phyloP scores from a whole-genome alignment of 2,888 invertebrate species.

The Ormyrus rosae region DNA sequence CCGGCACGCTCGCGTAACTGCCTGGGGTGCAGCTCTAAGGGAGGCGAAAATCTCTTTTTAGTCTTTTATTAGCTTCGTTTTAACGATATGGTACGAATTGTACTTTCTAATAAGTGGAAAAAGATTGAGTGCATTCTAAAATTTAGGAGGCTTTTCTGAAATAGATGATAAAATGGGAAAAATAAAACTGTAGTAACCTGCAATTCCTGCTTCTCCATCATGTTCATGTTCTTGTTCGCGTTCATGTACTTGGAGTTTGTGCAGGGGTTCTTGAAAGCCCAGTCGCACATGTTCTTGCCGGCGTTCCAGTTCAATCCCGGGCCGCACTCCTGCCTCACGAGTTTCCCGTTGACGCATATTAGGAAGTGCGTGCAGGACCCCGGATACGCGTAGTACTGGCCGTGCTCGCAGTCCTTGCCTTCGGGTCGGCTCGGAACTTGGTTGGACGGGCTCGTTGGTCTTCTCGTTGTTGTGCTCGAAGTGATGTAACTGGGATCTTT shows the following conservation, averaged over 20 bases:
- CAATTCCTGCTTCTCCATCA: not conserved
- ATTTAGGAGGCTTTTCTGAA: too few species aligned
- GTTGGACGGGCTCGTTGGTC: slow-evolving; percentile 56
- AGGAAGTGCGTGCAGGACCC: slow-evolving; percentile 84
- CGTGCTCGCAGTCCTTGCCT: slow-evolving; percentile 79
- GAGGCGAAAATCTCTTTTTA: not conserved
- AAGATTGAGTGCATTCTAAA: too few species aligned
- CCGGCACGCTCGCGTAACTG: slow-evolving; percentile 74
- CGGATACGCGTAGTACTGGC: slow-evolving; percentile 85
- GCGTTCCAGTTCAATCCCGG: slow-evolving; percentile 86
- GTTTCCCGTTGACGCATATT: slow-evolving; percentile 86
- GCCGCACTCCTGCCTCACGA: slow-evolving; percentile 84
- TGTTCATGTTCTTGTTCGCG: not conserved
- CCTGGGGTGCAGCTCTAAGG: slow-evolving; percentile 66
- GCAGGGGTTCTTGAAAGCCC: slow-evolving; percentile 79
- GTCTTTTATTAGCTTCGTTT: not conserved
- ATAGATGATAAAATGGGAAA: too few species aligned
- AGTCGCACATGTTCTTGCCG: slow-evolving; percentile 84
- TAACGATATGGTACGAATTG: too few species aligned
- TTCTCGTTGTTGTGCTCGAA: slow-evolving; percentile 53
- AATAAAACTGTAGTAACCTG: slow-evolving; percentile 4
- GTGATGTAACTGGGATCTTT: slow-evolving; percentile 43
- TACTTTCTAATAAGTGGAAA: too few species aligned
- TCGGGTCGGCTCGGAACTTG: too few species aligned
- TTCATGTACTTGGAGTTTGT: not conserved